phyloP scores from a whole-genome alignment of 2,113 vertebrate genomes.

The Melanerpes formicivorus region DNA sequence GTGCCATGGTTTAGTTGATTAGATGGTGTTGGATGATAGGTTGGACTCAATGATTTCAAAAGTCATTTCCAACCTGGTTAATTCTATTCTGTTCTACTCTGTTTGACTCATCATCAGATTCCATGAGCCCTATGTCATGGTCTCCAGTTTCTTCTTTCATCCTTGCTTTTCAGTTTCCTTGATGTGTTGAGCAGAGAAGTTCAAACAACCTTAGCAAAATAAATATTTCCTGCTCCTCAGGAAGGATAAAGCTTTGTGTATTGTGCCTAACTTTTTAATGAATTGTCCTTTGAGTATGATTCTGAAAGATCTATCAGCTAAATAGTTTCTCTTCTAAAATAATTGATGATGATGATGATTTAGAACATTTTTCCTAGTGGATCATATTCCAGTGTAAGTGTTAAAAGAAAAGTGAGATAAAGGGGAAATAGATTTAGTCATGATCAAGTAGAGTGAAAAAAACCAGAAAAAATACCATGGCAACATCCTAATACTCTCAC shows the following conservation, averaged over 20 bases:
- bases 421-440: not conserved
- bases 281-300: not conserved
- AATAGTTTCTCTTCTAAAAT: not conserved
- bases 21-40: no score
- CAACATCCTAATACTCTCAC: not conserved
- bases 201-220: not conserved
- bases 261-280: not conserved
- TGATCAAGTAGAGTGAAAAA: not conserved
- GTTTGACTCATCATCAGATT: not conserved
- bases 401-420: not conserved
- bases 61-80: no score
- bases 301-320: not conserved
- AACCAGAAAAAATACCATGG: not conserved
- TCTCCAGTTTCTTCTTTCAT: not conserved
- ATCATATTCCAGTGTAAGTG: not conserved
- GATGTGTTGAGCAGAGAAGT: not conserved
- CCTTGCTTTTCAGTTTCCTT: not conserved
- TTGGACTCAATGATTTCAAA: no score
- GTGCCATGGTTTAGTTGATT: no score
- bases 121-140: not conserved
- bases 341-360: not conserved
- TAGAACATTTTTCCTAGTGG: not conserved
- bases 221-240: not conserved
- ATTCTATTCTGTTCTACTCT: no score
- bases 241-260: not conserved